Evolutionary conservation across 1,140 invertebrate species (phyloP), one percentile per base, ranked within the genome.

Genomic region (Nephila pilipes): DNA sequence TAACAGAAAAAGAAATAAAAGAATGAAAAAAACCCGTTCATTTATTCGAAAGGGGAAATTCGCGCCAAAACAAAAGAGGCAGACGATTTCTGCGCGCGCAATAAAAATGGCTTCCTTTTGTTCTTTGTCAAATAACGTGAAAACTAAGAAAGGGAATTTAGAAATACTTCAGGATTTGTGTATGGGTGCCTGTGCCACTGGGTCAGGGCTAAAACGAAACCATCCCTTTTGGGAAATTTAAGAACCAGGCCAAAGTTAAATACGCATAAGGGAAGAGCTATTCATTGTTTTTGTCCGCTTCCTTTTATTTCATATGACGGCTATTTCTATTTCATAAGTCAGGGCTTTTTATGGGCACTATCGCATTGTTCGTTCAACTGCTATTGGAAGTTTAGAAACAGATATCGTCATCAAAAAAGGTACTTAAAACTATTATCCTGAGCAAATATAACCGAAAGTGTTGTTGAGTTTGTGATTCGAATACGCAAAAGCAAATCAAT

Each of bases 221-320:
- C 32, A 87, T 65, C 60, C 60, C 57, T 65, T 87, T 87, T 87
- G 69, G 60, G 85, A 87, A 87, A 87, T 65, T 69, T 87, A 69
- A 87, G 85, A 65, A 87, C 36, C 85, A 87, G 85, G 60, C 58
- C 60, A 87, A 57, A 85, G 54, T 32, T 85, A 58, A 85, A 29
- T 58, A 54, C 54, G 18, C 69, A 75, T 75, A 75, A 75, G 32
- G 29, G 65, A 32, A 16, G 22, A 18, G 22, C 5, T 14, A 25
- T 60, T 60, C 55, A 60, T 58, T 85, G 55, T 85, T 58, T 85
- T 25, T 58, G 29, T 85, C n/a, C 20, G 55, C n/a, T 58, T 58
- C 46, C 55, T 85, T 85, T 57, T 85, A 58, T 58, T 25, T 55
- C 54, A 54, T 12, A 36, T 55, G 29, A 85, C 25, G n/a, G 25